phyloP scores from a whole-genome alignment of 2,113 vertebrate species.

The Eonycteris spelaea region DNA sequence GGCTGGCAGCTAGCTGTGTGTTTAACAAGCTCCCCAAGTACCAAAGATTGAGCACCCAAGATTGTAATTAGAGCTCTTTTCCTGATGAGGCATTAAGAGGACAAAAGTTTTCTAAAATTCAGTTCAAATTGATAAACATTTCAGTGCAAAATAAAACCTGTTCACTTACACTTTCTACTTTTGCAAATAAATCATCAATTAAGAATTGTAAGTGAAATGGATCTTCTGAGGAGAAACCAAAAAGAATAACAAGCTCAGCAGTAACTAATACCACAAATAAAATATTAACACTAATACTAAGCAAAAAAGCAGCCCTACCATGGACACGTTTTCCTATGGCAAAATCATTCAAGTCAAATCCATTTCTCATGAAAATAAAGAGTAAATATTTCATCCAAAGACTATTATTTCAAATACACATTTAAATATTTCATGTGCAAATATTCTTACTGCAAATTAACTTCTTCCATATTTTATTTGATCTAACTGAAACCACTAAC shows the following conservation, averaged over 20 bases:
- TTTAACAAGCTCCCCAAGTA: neutral
- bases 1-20: neutral
- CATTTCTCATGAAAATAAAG: conserved; percentile 38
- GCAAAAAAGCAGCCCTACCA: neutral
- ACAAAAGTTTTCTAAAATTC: neutral
- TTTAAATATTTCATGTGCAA: neutral
- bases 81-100: neutral
- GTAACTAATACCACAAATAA: neutral
- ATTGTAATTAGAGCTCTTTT: neutral
- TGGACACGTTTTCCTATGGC: neutral
- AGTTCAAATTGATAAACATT: neutral
- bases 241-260: neutral
- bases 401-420: neutral
- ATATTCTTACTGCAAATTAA: neutral
- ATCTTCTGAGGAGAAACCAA: neutral
- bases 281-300: neutral
- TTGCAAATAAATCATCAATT: neutral
- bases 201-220: neutral
- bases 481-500: neutral
- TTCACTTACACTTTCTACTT: conserved; percentile 10
- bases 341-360: conserved; percentile 34
- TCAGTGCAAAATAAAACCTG: neutral
- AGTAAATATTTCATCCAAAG: neutral
- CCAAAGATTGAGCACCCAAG: neutral
- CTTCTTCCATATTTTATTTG: neutral